Percentiles rank a stretch among this genome's conserved stretches.
Evolutionary conservation across 2,797 vertebrate genomes (phyloP).

Genomic region (Ctenopoma kingsleyae): DNA sequence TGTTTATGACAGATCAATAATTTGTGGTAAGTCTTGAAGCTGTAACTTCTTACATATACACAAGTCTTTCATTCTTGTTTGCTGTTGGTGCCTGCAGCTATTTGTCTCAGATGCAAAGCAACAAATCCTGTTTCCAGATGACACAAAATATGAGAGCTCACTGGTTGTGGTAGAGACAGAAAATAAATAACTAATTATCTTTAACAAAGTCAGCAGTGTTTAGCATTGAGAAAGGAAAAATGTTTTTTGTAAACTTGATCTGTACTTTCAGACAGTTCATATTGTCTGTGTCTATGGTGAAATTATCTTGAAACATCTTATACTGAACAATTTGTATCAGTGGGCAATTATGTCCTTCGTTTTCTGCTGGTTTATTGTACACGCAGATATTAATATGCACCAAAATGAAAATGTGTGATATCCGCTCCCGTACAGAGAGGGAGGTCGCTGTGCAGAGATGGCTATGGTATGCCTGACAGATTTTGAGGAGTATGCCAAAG

Average conservation of each 20-base stretch:
- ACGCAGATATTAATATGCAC: not conserved
- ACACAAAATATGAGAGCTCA: not conserved
- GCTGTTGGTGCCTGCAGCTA: constrained; percentile 11
- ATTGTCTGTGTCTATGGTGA: not conserved
- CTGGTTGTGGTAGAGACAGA: not conserved
- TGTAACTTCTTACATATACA: not conserved
- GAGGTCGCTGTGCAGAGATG: constrained; percentile 84
- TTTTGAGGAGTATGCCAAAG: constrained; percentile 90
- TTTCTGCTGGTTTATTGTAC: constrained; percentile 1
- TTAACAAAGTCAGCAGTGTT: constrained; percentile 8
- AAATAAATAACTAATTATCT: not conserved
- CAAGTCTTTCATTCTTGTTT: not conserved
- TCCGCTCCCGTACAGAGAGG: constrained; percentile 67
- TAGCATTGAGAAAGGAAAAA: not conserved
- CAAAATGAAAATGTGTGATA: not conserved
- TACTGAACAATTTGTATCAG: too few relatives aligned
- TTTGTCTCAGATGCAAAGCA: constrained; percentile 21
- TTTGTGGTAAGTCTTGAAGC: constrained; percentile 40
- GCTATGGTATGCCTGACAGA: constrained; percentile 92
- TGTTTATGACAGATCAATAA: constrained; percentile 29
- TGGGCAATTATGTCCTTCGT: not conserved
- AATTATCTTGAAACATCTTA: not conserved
- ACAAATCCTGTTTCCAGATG: constrained; percentile 27
- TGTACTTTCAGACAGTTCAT: not conserved
- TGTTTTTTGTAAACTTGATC: not conserved